A percentile compares a stretch with the other conserved stretches of the same genome.
Conservation (phyloP, 2,888 invertebrate species). For the Chalcosyrphus nemorum region DNA sequence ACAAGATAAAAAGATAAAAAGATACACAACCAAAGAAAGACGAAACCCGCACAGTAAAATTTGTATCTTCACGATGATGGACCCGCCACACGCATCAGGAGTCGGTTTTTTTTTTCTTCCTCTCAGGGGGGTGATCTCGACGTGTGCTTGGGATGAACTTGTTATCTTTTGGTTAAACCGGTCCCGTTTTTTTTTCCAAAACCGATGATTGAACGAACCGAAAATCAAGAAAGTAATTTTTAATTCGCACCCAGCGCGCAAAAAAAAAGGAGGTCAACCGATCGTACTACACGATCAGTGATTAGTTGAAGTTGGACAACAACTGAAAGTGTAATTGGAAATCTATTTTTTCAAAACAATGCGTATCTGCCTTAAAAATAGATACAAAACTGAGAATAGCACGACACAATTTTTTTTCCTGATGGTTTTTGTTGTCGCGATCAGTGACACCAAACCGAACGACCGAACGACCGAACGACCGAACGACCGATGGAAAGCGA, state of each 20-base stretch:
- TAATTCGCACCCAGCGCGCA: conserved; percentile 19
- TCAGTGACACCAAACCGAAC: background rate
- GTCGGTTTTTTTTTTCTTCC: no score
- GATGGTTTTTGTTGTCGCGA: conserved; percentile 33
- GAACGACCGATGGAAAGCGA: conserved; percentile 13
- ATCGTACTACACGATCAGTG: conserved; percentile 4
- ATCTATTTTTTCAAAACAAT: conserved; percentile 41
- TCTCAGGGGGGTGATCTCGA: conserved; percentile 37
- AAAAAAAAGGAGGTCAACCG: conserved; percentile 44
- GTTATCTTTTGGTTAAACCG: conserved; percentile 62
- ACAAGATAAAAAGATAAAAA: conserved; percentile 22
- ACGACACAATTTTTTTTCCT: no score
- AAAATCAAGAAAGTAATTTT: conserved; percentile 32
- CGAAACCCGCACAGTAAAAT: conserved; percentile 25
- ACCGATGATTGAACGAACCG: conserved; percentile 31
- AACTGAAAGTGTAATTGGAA: background rate
- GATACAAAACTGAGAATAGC: conserved; percentile 36
- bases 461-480: conserved; percentile 7
- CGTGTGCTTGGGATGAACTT: conserved; percentile 48
- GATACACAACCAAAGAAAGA: background rate
- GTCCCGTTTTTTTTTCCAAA: no score
- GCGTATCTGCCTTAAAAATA: conserved; percentile 45
- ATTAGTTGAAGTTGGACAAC: conserved; percentile 14
- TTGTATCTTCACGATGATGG: conserved; percentile 49
- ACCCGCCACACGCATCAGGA: conserved; percentile 45